Evolutionary conservation across 2,113 vertebrate genomes (phyloP), one percentile per base, ranked within the genome.

Genomic region (Indicator indicator): DNA sequence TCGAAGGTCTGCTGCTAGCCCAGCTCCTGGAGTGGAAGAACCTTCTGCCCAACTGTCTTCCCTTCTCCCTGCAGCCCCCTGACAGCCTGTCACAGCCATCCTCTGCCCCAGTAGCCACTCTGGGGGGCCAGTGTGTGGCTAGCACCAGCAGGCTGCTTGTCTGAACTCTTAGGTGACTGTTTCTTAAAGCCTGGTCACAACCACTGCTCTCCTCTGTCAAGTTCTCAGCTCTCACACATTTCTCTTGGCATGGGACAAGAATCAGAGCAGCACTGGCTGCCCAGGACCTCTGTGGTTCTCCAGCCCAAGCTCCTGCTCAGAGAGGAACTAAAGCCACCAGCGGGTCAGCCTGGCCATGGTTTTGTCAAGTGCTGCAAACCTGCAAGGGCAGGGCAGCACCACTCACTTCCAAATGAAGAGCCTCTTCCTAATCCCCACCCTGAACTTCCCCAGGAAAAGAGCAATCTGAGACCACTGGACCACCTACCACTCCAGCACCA

Each of bases 111-210:
- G 40, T 21, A 83, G 30, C 30, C 33, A 50, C 18, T 11, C 26
- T 11, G 21, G 28, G 28, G 69, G 40, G 32, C 36, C 1, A 1
- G 33, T 54, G 32, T 1, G 0, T 8, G 18, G 54, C 19, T 27
- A 62, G 26, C 48, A 54, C 20, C 48, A 81, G 83, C 36, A 73
- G 11, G 32, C 33, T 63, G 20, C 28, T 44, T 19, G 9, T 4
- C 63, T 77, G 68, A 54, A 18, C n/a, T 58, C 28, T 59, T 50
- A 24, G 27, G 46, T 46, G 33, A 38, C 55, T 24, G 56, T 33
- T 76, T 40, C 54, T 76, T 71, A 14, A 81, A 44, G 42, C 80
- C 74, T 55, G 58, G 44, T 40, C 23, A n/a, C 2, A 19, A 10
- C 42, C 23, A 15, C n/a, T 54, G 28, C 36, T 71, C 38, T 64